Base-by-base conservation (phyloP, 2,888 invertebrate species). In the Nemoura dubitans region DNA sequence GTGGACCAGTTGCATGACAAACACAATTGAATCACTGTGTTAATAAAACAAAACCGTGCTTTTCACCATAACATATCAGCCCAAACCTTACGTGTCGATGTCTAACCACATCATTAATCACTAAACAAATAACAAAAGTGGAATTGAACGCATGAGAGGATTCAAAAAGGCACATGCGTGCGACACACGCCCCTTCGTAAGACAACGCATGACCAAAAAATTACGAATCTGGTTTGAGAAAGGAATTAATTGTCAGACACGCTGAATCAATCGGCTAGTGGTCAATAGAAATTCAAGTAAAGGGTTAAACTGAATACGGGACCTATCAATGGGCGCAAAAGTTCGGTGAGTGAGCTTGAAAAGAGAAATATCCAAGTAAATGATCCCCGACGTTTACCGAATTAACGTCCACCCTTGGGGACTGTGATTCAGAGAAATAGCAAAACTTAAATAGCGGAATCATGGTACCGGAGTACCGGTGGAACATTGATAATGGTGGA, bases 41-140 rank as follows among this genome's bases (percentile, higher is more conserved):
- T 59, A 36, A 59, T 59, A 59, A 59, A 59, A 59, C 59, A 59
- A 59, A 21, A 10, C 59, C 59, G 21, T 59, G 59, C 16, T 59
- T 59, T 59, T 59, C 59, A 21, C 21, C 16, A 59, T 59, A 59
- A 59, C 21, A 59, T 7, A 59, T 36, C 3, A 6, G 21, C 21
- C 59, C 14, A 59, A 2, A 59, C 59, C 10, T 59, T 16, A 59
- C 59, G 59, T 59, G 59, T 59, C 59, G 21, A 21, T 59, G 59
- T 59, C 59, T 3, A 59, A 59, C 59, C 59, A 59, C 59, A 59
- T 59, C 59, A 59, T 59, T 59, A 59, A 59, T 59, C 59, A 59
- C 59, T 21, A 59, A 59, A 59, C 59, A 59, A 59, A 59, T 21
- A 59, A 59, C 59, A 59, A 59, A 59, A 10, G 59, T 59, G 21